Percentiles rank a stretch among this genome's conserved stretches.
Conservation (phyloP, 2,888 invertebrate genomes). For the Leptopilina syphax region DNA sequence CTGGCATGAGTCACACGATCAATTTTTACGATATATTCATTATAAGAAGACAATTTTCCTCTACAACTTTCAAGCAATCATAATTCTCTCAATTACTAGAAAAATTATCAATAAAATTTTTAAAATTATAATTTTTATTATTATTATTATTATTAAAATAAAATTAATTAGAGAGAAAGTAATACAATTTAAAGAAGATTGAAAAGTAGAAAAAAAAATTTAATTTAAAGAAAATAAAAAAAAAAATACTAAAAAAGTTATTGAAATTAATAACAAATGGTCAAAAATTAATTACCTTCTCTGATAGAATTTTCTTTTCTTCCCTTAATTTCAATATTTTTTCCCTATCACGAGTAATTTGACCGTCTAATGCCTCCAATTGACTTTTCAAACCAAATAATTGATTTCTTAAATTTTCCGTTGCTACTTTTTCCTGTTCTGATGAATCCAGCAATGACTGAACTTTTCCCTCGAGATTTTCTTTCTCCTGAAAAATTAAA, state of each 20-base stretch:
- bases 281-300: conserved; percentile 65
- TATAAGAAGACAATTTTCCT: not conserved
- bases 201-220: too few relatives aligned
- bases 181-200: too few relatives aligned
- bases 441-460: conserved; percentile 60
- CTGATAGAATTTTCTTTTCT: conserved; percentile 71
- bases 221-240: too few relatives aligned
- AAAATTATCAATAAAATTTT: too few relatives aligned
- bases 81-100: not conserved
- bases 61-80: not conserved
- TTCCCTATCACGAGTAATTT: conserved; percentile 71
- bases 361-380: conserved; percentile 66
- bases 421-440: conserved; percentile 63
- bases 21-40: conserved; percentile 29
- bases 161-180: too few relatives aligned
- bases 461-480: conserved; percentile 61
- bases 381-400: conserved; percentile 66
- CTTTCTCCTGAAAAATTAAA: conserved; percentile 65
- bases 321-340: conserved; percentile 72
- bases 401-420: conserved; percentile 71
- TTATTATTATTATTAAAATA: too few relatives aligned
- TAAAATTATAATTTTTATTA: not conserved
- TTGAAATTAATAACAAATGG: not conserved
- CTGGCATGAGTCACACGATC: conserved; percentile 28
- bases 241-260: too few relatives aligned